A percentile compares a stretch with the other conserved stretches of the same genome.
Conservation (phyloP, 2,113 vertebrate genomes). For the Oryzias javanicus region DNA sequence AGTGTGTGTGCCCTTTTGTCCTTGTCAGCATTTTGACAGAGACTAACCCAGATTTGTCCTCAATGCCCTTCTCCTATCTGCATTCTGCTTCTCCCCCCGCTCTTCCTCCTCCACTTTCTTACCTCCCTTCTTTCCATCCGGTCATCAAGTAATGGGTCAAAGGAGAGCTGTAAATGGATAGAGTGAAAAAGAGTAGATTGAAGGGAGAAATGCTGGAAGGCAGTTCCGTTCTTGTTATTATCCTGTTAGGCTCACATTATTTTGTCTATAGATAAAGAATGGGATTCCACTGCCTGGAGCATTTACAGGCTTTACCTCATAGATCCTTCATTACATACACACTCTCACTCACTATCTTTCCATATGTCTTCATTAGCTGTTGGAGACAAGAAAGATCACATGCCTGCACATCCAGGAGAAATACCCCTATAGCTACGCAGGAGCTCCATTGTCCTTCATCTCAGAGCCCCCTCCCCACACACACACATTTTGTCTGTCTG, state of each 20-base stretch:
- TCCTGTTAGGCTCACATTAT: slow-evolving; percentile 34
- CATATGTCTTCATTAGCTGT: slow-evolving; percentile 72
- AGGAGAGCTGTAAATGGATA: slow-evolving; percentile 25
- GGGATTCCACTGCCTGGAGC: slow-evolving; percentile 11
- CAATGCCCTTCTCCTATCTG: slow-evolving; percentile 62
- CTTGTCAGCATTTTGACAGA: slow-evolving; percentile 74
- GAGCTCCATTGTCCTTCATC: slow-evolving; percentile 25
- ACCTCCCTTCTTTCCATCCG: slow-evolving; percentile 53
- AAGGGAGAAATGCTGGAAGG: slow-evolving; percentile 38
- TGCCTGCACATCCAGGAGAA: slow-evolving; percentile 37
- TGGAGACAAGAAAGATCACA: slow-evolving; percentile 53
- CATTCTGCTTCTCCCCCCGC: slow-evolving; percentile 29
- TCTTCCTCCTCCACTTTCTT: slow-evolving; percentile 15
- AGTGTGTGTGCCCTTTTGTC: slow-evolving; percentile 41
- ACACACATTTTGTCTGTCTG: slow-evolving; percentile 24
- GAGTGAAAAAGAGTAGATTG: slow-evolving; percentile 11
- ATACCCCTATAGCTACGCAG: slow-evolving; percentile 49
- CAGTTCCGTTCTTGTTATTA: slow-evolving; percentile 16
- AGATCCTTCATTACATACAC: slow-evolving; percentile 3
- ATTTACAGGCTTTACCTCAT: slow-evolving; percentile 19
- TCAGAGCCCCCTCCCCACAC: slow-evolving; percentile 14
- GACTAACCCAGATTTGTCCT: slow-evolving; percentile 66
- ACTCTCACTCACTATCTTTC: slow-evolving; percentile 18
- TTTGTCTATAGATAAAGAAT: slow-evolving; percentile 29
- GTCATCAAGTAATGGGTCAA: slow-evolving; percentile 45